phyloP scores from a whole-genome alignment of 1,140 invertebrate species.

The Parapsyche elsis region DNA sequence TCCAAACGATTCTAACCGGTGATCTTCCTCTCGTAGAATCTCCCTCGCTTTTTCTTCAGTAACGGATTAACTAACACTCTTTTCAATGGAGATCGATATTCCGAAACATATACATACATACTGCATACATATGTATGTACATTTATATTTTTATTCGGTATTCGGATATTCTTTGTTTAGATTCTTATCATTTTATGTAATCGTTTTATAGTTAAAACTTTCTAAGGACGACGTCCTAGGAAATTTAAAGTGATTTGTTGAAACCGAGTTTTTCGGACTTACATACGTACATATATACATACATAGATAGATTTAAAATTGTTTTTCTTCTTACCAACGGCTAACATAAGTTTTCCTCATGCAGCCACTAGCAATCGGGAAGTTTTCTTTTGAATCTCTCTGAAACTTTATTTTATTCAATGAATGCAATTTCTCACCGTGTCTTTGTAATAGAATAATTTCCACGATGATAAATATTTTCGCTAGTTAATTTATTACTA shows the following conservation, averaged over 20 bases:
- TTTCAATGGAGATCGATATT: slow-evolving; percentile 5
- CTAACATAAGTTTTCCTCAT: slow-evolving; percentile 6
- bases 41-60: neutral
- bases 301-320: slow-evolving; percentile 7
- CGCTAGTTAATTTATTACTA: no score
- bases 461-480: no score
- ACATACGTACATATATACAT: no score
- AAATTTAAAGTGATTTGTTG: no score
- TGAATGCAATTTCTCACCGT: slow-evolving; percentile 47
- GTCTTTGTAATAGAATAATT: neutral
- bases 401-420: slow-evolving; percentile 43
- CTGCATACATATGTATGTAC: no score
- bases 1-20: slow-evolving; percentile 33
- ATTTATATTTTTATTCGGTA: no score
- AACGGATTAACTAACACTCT: slow-evolving; percentile 8
- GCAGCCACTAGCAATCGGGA: neutral
- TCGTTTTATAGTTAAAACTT: no score
- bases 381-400: slow-evolving; percentile 1
- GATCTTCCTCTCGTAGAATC: slow-evolving; percentile 22
- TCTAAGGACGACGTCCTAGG: no score
- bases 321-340: slow-evolving; percentile 3
- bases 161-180: no score
- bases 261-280: no score
- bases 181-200: no score
- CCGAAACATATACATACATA: neutral